These are phyloP conservation scores for Arge pagana DNA, from an alignment of 2,888 invertebrate species.

Conservation along the genomic window DNA sequence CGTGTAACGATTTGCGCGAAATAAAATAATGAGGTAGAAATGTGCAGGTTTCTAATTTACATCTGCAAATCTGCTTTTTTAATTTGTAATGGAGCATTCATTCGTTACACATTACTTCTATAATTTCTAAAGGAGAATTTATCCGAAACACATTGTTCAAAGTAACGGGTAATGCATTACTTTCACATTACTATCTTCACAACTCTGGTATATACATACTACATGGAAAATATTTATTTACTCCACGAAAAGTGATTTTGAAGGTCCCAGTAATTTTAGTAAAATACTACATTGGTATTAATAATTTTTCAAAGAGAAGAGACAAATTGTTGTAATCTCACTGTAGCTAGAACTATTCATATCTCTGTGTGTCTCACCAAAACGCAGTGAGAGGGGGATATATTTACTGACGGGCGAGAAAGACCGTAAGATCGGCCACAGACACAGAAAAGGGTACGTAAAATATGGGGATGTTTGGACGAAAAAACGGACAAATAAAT, in stretches of 20 bases:
- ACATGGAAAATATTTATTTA: constrained; percentile 14
- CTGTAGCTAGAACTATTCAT: constrained; percentile 8
- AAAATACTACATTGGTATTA: constrained; percentile 2
- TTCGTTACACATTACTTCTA: too few species aligned
- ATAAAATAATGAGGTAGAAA: too few species aligned
- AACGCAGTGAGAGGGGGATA: neutral
- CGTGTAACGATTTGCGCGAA: too few species aligned
- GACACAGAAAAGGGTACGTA: constrained; percentile 5
- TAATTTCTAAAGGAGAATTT: too few species aligned
- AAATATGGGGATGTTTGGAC: neutral
- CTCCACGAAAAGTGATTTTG: constrained; percentile 6
- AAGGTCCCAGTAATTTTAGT: neutral
- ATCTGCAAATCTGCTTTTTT: too few species aligned
- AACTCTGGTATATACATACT: too few species aligned
- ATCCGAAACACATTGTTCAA: too few species aligned
- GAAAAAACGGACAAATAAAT: too few species aligned
- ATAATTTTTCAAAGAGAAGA: neutral
- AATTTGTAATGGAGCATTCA: too few species aligned
- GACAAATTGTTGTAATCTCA: constrained; percentile 1
- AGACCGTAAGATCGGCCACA: constrained; percentile 8
- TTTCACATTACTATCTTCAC: too few species aligned
- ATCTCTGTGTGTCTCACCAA: constrained; percentile 14
- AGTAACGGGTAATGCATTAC: too few species aligned
- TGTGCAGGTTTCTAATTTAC: too few species aligned
- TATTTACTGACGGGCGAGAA: constrained; percentile 8